These are phyloP conservation scores for Machimus rusticus DNA, from an alignment of 2,888 invertebrate genomes.

Conservation along the genomic window DNA sequence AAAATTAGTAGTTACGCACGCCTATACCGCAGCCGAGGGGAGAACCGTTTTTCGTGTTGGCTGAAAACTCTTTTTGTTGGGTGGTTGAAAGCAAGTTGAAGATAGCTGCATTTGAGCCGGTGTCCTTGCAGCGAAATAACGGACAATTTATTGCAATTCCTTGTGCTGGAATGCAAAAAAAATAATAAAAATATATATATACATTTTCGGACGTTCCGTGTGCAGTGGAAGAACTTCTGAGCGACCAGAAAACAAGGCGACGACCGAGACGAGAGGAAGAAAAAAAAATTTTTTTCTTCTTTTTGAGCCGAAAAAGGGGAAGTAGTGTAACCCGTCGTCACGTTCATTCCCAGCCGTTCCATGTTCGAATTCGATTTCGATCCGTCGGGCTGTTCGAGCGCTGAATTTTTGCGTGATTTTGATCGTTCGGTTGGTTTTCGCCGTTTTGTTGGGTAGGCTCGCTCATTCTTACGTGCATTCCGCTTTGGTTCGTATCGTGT, in stretches of 20 bases:
- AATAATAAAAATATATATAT: neutral
- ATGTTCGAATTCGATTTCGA: conserved; percentile 37
- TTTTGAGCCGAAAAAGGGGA: neutral
- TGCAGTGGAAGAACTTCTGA: neutral
- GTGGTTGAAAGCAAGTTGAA: neutral
- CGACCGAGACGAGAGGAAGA: neutral
- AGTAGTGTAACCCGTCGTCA: neutral
- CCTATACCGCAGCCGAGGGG: neutral
- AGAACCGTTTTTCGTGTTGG: neutral
- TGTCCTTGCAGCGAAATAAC: conserved; percentile 3
- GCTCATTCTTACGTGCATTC: conserved; percentile 24
- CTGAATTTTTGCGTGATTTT: conserved; percentile 30
- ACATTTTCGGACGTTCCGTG: neutral
- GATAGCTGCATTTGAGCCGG: neutral
- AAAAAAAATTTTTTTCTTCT: neutral
- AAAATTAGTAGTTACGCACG: neutral
- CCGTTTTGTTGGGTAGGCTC: neutral
- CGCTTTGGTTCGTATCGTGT: conserved; percentile 21
- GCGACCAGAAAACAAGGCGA: neutral
- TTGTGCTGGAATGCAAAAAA: neutral
- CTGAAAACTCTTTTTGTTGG: neutral
- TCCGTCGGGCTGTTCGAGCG: conserved; percentile 10
- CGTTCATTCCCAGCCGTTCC: conserved; percentile 7
- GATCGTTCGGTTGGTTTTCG: neutral
- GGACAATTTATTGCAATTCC: neutral